These are phyloP conservation scores for Frankliniella intonsa DNA, from an alignment of 2,888 invertebrate genomes.

Conservation along the genomic window DNA sequence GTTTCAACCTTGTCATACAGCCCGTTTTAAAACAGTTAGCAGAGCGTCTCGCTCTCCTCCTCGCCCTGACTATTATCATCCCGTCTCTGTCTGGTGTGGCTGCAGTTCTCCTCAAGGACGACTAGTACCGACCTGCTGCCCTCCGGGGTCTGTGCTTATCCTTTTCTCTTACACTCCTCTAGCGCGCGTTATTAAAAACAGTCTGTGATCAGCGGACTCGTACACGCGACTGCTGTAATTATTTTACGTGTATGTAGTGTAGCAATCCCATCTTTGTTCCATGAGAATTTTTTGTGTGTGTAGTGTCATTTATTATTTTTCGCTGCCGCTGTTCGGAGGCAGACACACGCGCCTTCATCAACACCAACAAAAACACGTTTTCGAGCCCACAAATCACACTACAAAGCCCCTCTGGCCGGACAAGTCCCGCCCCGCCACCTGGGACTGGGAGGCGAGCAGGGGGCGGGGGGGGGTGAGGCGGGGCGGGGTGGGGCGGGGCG, in stretches of 20 bases:
- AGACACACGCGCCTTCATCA: background rate
- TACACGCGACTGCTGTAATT: too few relatives aligned
- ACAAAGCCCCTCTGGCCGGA: background rate
- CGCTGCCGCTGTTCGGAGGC: too few relatives aligned
- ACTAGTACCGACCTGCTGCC: too few relatives aligned
- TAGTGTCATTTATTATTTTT: too few relatives aligned
- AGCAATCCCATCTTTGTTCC: too few relatives aligned
- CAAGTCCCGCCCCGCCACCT: background rate
- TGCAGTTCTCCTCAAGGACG: background rate
- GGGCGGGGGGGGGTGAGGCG: background rate
- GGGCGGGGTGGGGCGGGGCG: background rate
- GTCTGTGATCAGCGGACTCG: too few relatives aligned
- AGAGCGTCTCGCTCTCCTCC: background rate
- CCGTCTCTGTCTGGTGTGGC: background rate
- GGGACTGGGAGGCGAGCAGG: background rate
- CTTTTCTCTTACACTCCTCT: too few relatives aligned
- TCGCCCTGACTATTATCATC: background rate
- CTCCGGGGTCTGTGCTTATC: too few relatives aligned
- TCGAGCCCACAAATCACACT: conserved; percentile 21
- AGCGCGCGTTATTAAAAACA: too few relatives aligned
- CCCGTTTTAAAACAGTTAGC: background rate
- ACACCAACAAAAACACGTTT: conserved; percentile 19
- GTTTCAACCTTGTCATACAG: background rate
- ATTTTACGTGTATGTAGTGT: too few relatives aligned
- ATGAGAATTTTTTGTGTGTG: too few relatives aligned